phyloP scores from a whole-genome alignment of 2,888 invertebrate genomes.

The Nomada flava region DNA sequence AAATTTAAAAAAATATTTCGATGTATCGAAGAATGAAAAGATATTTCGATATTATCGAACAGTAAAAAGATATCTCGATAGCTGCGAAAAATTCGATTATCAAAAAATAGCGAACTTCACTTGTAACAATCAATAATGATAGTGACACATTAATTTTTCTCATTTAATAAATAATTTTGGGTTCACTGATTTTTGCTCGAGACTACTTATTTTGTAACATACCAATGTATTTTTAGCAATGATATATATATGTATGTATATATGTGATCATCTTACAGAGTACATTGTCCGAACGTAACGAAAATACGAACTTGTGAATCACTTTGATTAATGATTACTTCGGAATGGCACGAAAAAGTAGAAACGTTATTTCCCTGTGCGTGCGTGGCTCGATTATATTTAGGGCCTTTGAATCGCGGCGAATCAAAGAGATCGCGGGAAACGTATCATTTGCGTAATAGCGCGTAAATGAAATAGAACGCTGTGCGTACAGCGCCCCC shows the following conservation, averaged over 20 bases:
- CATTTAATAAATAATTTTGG: background rate
- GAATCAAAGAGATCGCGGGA: constrained; percentile 40
- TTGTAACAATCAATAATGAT: background rate
- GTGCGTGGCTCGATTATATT: background rate
- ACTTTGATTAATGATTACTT: constrained; percentile 1
- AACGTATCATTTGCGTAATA: constrained; percentile 49
- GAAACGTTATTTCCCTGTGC: background rate
- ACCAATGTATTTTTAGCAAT: constrained; percentile 25
- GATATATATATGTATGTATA: background rate
- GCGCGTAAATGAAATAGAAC: constrained; percentile 50
- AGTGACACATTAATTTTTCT: background rate
- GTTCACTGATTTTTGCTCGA: background rate
- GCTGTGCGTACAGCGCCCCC: constrained; percentile 36
- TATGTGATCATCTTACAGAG: constrained; percentile 2
- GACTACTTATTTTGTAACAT: constrained; percentile 10
- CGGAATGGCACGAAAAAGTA: background rate
- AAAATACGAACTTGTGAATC: constrained; percentile 25
- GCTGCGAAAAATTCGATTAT: background rate
- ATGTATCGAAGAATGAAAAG: background rate
- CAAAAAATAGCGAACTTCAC: background rate
- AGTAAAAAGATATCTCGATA: background rate
- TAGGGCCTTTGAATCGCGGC: background rate
- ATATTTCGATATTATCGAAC: too few relatives aligned
- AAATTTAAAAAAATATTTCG: too few relatives aligned
- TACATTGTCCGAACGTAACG: constrained; percentile 27